A percentile compares a stretch with the other conserved stretches of the same genome.
These are phyloP conservation scores for Enteromius treurensis DNA, from an alignment of 2,797 vertebrate genomes.

Conservation along the genomic window DNA sequence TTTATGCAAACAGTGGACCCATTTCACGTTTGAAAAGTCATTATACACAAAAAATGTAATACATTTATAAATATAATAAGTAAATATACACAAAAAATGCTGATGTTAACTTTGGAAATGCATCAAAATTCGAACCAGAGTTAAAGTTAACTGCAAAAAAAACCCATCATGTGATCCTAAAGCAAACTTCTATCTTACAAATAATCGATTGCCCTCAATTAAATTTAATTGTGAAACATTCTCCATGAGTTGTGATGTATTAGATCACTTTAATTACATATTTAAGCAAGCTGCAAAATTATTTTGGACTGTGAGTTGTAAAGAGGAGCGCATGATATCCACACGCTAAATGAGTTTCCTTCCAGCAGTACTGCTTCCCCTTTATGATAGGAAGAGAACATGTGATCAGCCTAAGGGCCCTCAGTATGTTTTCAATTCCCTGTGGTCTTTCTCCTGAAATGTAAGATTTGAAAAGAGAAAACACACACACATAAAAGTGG, in stretches of 20 bases:
- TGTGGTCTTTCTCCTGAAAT: slow-evolving; percentile 23
- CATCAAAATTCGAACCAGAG: neutral
- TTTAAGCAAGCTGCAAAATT: neutral
- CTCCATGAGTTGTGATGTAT: neutral
- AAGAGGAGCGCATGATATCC: slow-evolving; percentile 8
- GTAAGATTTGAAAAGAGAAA: slow-evolving; percentile 27
- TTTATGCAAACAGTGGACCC: too few species aligned
- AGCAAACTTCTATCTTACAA: neutral
- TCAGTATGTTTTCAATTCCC: slow-evolving; percentile 28
- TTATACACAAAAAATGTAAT: too few species aligned
- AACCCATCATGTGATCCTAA: neutral
- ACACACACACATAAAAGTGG: slow-evolving; percentile 28
- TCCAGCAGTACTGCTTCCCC: neutral
- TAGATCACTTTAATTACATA: slow-evolving; percentile 13
- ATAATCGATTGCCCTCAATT: slow-evolving; percentile 3
- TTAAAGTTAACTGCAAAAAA: neutral
- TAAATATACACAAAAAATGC: neutral
- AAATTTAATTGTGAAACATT: neutral
- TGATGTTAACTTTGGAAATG: neutral
- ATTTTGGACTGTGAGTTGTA: slow-evolving; percentile 6
- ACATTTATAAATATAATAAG: too few species aligned
- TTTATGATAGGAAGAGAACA: slow-evolving; percentile 22
- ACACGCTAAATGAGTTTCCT: slow-evolving; percentile 15
- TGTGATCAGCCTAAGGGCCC: slow-evolving; percentile 20
- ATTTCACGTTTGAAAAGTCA: too few species aligned